Evolutionary conservation across 2,113 vertebrate species (phyloP), one percentile per base, ranked within the genome.

Genomic region (Psophia crepitans): DNA sequence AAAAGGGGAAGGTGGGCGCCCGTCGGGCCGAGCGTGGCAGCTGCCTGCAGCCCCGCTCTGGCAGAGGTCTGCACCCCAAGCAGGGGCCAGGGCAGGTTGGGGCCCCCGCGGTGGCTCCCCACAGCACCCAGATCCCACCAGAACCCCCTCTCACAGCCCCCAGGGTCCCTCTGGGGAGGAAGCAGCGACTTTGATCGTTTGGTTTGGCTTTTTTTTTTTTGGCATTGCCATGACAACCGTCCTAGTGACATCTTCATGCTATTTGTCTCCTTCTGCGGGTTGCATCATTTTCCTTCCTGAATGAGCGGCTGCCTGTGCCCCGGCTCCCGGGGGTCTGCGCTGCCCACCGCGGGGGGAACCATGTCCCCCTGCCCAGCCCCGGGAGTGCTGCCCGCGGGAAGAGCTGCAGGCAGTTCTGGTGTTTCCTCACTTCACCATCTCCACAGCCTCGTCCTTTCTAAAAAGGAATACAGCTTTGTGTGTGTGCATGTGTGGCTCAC

Each of bases 191-290:
- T 68, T 20, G 64, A 63, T 78, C 78, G 35, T 3, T 82, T 4
- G 39, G 19, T 53, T 93, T 65, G 78, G 92, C 53, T 2, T 56
- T 93, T 96, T 56, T 93, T 96, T 90, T 91, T 68, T 58, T 53
- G 73, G 46, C 5, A 87, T 96, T 96, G 80, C 84, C 87, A 43
- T 87, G 89, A 37, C 96, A 58, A 97, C 96, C 28, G 13, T 81
- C 91, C 94, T 33, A 5, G 93, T 53, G 90, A 69, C 83, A 92
- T 92, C 96, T 88, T 41, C 76, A 8, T 4, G 95, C 66, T 35
- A 1, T 88, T 93, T 74, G 90, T 79, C 90, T 90, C 81, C 68
- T 90, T 35, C 57, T 19, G 79, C 13, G 74, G 35, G 9, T 18
- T 73, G 82, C 75, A 73, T 14, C 82, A 1, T 61, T 76, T 28